Percentiles rank a stretch among this genome's conserved stretches.
phyloP scores from a whole-genome alignment of 1,140 invertebrate genomes.

The Dolichoris vasculosae region DNA sequence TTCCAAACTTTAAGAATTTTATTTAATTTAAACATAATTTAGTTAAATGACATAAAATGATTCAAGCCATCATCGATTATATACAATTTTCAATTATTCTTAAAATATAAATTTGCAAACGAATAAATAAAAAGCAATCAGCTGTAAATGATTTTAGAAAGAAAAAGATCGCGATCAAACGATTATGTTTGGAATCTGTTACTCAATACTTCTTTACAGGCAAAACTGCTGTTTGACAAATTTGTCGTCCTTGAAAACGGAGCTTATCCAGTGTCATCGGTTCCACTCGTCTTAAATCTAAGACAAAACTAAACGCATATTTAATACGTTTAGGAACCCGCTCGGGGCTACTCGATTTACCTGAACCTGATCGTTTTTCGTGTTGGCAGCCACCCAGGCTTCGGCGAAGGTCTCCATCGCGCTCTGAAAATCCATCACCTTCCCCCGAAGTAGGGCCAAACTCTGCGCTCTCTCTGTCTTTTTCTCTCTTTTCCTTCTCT shows the following conservation, averaged over 20 bases:
- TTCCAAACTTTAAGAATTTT: too few relatives aligned
- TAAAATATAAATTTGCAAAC: neutral
- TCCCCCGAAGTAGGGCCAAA: conserved; percentile 54
- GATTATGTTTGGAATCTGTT: conserved; percentile 8
- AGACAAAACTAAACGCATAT: conserved; percentile 17
- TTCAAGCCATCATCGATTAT: too few relatives aligned
- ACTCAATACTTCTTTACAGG: conserved; percentile 7
- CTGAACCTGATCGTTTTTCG: conserved; percentile 77
- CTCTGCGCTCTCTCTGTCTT: conserved; percentile 19
- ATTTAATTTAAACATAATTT: too few relatives aligned
- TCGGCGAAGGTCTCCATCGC: conserved; percentile 98
- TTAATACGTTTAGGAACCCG: conserved; percentile 15
- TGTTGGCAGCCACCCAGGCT: conserved; percentile 95
- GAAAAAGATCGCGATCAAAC: neutral
- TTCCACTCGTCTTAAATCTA: conserved; percentile 4
- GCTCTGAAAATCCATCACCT: conserved; percentile 94
- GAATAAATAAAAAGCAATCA: neutral
- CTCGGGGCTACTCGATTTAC: conserved; percentile 57
- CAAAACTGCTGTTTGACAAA: conserved; percentile 2
- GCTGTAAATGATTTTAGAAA: neutral
- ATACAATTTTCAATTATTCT: neutral
- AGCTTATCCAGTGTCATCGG: conserved; percentile 28
- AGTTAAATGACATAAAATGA: too few relatives aligned
- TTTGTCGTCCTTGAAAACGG: conserved; percentile 36
- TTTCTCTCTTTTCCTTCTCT: neutral